These are phyloP conservation scores for Malurus cyaneus DNA, from an alignment of 2,113 vertebrate species.

Conservation along the genomic window DNA sequence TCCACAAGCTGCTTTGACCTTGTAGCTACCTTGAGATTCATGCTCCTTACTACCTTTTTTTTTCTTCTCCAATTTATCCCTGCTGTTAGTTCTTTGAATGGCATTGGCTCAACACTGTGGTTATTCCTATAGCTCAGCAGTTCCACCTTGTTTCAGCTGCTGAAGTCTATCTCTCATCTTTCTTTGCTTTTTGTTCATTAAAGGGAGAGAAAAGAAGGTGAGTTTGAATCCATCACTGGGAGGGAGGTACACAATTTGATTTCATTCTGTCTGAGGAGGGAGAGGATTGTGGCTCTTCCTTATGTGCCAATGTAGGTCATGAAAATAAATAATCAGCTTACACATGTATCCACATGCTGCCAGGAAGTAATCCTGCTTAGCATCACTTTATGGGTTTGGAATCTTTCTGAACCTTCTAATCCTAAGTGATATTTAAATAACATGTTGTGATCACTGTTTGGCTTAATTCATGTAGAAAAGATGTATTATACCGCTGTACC, in stretches of 20 bases:
- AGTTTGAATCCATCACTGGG: not conserved
- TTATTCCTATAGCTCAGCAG: constrained; percentile 63
- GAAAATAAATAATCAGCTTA: constrained; percentile 69
- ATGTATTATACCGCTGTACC: not conserved
- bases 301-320: constrained; percentile 61
- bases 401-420: constrained; percentile 60
- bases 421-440: constrained; percentile 61
- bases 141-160: constrained; percentile 45
- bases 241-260: constrained; percentile 21
- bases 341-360: constrained; percentile 53
- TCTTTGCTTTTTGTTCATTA: not conserved
- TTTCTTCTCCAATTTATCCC: not conserved
- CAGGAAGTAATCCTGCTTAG: constrained; percentile 70
- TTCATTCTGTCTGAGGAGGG: constrained; percentile 16
- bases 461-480: constrained; percentile 24
- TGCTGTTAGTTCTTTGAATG: constrained; percentile 61
- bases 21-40: constrained; percentile 59
- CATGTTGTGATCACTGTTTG: constrained; percentile 35
- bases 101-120: constrained; percentile 39
- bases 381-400: constrained; percentile 64
- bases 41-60: constrained; percentile 1
- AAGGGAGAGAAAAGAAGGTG: not conserved
- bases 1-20: constrained; percentile 57
- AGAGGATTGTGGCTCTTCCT: constrained; percentile 17
- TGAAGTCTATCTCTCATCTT: constrained; percentile 18